Base-by-base conservation (phyloP, 2,888 invertebrate species). In the Nycteola revayana region DNA sequence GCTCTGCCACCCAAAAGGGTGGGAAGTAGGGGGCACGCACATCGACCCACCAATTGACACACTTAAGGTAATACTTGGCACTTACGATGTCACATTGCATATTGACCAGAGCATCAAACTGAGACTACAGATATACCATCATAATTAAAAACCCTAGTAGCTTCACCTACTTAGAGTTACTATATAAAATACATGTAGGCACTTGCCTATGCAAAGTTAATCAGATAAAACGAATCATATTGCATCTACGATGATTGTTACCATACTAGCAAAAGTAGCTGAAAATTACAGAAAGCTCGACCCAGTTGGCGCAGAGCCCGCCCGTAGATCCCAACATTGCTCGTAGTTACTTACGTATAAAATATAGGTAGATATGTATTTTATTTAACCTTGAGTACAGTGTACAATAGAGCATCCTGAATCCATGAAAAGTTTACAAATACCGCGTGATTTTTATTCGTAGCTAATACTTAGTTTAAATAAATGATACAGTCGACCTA, bases 41-140 rank as follows among this genome's bases (percentile, higher is more conserved):
- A 85, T 83, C 82, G 73, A 81, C 70, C 79, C 78, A 77, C 83
- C 88, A 85, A 88, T 88, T 88, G 88, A 88, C 87, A 88, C 86
- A 88, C 87, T 87, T 85, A 84, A 79, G 78, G 80, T 81, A 85
- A 85, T 78, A 83, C 83, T 83, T 77, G 67, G 70, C 76, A 82
- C 78, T 85, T 76, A 77, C 67, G 72, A 74, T 67, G 66, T 66
- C 63, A 71, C 71, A 65, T 65, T 57, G 56, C 58, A 59, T 64
- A 62, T 73, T 70, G 64, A 7, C 21, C 21, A 21, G 7, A 21
- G n/a, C 3, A 14, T 14, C 14, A 14, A 14, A 5, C 14, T 14
- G n/a, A n/a, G n/a, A n/a, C n/a, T n/a, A n/a, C n/a, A n/a, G n/a
- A n/a, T n/a, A n/a, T n/a, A n/a, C n/a, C n/a, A n/a, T n/a, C n/a